Evolutionary conservation across 2,888 invertebrate genomes (phyloP).

Genomic region (Cotesia congregata): DNA sequence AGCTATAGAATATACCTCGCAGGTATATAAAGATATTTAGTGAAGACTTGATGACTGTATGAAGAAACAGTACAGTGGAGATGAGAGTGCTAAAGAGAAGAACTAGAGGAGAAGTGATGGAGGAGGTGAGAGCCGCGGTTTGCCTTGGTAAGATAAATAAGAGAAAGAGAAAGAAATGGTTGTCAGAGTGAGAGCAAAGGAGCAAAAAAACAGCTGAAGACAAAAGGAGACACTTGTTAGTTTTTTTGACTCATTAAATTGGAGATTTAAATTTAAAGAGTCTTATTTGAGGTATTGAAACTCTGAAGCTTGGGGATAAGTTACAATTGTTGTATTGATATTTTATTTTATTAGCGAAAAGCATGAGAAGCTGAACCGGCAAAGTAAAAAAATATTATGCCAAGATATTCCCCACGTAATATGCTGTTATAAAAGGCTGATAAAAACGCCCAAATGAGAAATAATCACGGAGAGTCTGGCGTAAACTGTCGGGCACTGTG

Average conservation of each 20-base stretch:
- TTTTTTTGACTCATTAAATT: not conserved
- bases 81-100: not conserved
- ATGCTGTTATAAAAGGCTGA: slow-evolving; percentile 24
- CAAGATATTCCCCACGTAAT: slow-evolving; percentile 19
- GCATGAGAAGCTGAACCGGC: not conserved
- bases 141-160: slow-evolving; percentile 38
- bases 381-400: not conserved
- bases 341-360: not conserved
- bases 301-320: too few relatives aligned
- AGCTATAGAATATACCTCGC: not conserved
- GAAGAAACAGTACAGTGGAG: slow-evolving; percentile 16
- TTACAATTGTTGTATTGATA: too few relatives aligned
- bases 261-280: not conserved
- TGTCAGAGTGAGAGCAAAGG: slow-evolving; percentile 3
- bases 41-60: slow-evolving; percentile 14
- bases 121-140: slow-evolving; percentile 33
- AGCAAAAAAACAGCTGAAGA: not conserved
- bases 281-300: too few relatives aligned
- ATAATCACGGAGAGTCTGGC: slow-evolving; percentile 31
- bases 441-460: slow-evolving; percentile 34
- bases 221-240: slow-evolving; percentile 4
- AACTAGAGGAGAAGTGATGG: slow-evolving; percentile 14
- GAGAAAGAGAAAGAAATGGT: slow-evolving; percentile 2
- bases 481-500: slow-evolving; percentile 25
- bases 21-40: not conserved